Conservation (phyloP, 2,797 vertebrate genomes). For the Pangasius sanitwongsei region DNA sequence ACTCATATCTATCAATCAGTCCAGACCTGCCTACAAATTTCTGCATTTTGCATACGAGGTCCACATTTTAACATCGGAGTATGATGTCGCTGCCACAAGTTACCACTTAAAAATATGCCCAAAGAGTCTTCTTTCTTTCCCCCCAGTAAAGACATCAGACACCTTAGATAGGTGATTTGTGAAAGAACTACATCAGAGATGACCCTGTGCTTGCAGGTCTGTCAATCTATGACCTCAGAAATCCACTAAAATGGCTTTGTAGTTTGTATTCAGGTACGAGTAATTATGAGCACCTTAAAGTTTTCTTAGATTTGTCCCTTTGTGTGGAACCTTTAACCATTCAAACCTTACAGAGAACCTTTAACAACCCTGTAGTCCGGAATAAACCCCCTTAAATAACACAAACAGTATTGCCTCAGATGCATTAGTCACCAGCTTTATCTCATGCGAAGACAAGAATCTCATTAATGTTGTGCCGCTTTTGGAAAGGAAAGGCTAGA, state of each 20-base stretch:
- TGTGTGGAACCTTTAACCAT: not conserved
- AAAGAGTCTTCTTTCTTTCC: not conserved
- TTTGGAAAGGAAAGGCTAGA: slow-evolving; percentile 38
- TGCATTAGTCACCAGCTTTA: not conserved
- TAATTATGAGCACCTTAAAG: not conserved
- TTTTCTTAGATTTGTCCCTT: not conserved
- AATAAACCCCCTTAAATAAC: not conserved
- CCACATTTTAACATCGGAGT: no score
- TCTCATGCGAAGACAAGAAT: slow-evolving; percentile 30
- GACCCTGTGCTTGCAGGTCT: no score
- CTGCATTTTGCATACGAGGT: no score
- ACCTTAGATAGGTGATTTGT: not conserved
- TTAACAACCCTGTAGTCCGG: not conserved
- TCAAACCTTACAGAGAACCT: not conserved
- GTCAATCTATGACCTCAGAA: not conserved
- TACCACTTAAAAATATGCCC: not conserved
- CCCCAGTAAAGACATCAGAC: not conserved
- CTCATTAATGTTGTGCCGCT: slow-evolving; percentile 31
- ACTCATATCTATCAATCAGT: not conserved
- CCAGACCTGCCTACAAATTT: not conserved
- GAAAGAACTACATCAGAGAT: not conserved
- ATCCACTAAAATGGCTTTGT: not conserved
- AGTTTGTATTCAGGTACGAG: not conserved
- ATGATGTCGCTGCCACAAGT: not conserved
- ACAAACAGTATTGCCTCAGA: not conserved